phyloP scores from a whole-genome alignment of 2,797 vertebrate genomes.

The Crotalus adamanteus region DNA sequence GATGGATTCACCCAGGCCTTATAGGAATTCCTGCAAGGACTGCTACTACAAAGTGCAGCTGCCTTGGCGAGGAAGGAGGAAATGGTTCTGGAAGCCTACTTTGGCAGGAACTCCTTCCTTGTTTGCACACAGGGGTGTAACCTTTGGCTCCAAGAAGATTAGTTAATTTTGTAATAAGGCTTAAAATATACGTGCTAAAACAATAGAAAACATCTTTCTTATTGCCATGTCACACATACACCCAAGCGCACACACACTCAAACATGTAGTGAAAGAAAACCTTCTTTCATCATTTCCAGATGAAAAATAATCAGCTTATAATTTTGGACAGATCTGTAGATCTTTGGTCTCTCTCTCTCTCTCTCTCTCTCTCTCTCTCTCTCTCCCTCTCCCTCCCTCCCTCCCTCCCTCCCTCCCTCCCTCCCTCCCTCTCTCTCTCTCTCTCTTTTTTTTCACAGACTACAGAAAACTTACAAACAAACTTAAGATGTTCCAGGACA shows the following conservation, averaged over 20 bases:
- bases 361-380: no score
- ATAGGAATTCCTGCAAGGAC: constrained; percentile 5
- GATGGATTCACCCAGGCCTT: neutral
- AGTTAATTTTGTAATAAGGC: neutral
- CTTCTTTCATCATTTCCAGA: neutral
- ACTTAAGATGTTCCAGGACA: neutral
- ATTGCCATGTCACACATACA: neutral
- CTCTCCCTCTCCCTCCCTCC: no score
- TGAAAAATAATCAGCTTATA: neutral
- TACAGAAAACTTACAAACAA: neutral
- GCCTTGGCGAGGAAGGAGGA: constrained; percentile 19
- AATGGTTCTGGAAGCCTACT: constrained; percentile 21
- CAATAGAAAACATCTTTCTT: neutral
- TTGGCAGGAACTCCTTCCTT: neutral
- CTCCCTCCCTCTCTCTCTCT: no score
- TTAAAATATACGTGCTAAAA: neutral
- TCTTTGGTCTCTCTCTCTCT: no score
- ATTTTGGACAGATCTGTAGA: neutral
- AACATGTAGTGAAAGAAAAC: neutral
- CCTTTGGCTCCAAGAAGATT: constrained; percentile 9
- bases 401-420: no score
- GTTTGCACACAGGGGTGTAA: constrained; percentile 25
- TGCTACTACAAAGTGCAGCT: neutral
- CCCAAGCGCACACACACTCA: neutral
- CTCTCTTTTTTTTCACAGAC: no score